Percentiles rank a stretch among this genome's conserved stretches.
phyloP scores from a whole-genome alignment of 2,888 invertebrate species.

The Plusia festucae region DNA sequence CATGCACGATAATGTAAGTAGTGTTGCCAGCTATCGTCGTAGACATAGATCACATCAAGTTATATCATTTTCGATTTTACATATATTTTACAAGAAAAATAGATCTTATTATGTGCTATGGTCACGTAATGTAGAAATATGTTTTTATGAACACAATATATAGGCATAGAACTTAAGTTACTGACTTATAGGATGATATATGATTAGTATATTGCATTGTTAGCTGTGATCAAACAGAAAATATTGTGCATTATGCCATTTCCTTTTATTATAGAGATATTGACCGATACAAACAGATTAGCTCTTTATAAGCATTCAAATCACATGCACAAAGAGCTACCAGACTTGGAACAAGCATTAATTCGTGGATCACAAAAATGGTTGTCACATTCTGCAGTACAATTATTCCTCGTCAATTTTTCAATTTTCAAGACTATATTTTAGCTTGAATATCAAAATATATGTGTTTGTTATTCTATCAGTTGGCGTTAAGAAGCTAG shows the following conservation, averaged over 20 bases:
- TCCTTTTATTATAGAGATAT: too few species aligned
- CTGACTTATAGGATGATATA: background rate
- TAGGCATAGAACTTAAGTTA: constrained; percentile 14
- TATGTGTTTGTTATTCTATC: background rate
- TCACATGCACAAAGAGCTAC: too few species aligned
- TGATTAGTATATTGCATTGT: background rate
- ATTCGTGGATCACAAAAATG: too few species aligned
- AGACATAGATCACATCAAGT: constrained; percentile 38
- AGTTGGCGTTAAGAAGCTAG: background rate
- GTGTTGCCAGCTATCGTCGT: constrained; percentile 38
- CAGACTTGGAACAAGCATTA: too few species aligned
- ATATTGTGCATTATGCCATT: background rate
- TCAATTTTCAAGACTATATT: background rate
- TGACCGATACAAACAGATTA: background rate
- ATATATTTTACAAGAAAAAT: constrained; percentile 39
- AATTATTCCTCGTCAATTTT: background rate
- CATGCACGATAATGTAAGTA: constrained; percentile 16
- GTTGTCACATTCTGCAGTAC: too few species aligned
- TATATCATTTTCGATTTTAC: constrained; percentile 37
- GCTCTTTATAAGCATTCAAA: too few species aligned
- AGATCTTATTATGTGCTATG: constrained; percentile 30
- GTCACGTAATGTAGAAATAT: constrained; percentile 32
- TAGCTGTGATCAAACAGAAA: background rate
- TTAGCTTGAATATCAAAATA: background rate
- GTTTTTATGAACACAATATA: constrained; percentile 13